Base-by-base conservation (phyloP, 2,888 invertebrate species). In the Scotopteryx bipunctaria region DNA sequence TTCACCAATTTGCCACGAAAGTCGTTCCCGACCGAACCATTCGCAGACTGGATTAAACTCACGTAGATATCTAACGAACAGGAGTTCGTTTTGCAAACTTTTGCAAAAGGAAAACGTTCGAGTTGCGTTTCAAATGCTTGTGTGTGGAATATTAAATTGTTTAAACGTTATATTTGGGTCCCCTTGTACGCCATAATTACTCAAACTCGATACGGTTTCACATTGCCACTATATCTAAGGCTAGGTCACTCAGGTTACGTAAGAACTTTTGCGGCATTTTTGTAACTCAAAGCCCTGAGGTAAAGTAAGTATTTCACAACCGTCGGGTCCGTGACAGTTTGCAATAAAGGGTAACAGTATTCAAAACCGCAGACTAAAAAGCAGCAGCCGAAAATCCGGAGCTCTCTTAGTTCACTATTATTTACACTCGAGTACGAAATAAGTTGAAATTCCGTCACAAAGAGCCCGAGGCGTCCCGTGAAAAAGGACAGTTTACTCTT, bases 21-120 rank as follows among this genome's bases (percentile, higher is more conserved):
- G 86, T 86, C 82, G 81, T 76, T 80, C 73, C 67, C 76, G 66
- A 73, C 74, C 68, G 67, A 75, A 77, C 73, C 78, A 70, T 78
- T 76, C 72, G 64, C 69, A 73, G 76, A 86, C 78, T 83, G 83
- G 81, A 86, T 88, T 89, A 88, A 88, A 81, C 89, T 88, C 89
- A 89, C 89, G 89, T 89, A 89, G 86, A 86, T 87, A 86, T 83
- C 87, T 88, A 90, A 90, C 86, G 89, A 89, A 88, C 83, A 83
- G 78, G 76, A 82, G 81, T 83, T 86, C 86, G 86, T 83, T 87
- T 85, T 82, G 78, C 76, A 86, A 54, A 87, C 86, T 89, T 88
- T 86, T 83, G 78, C 82, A 78, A 83, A 86, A 68, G 79, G 79
- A 76, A n/a, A n/a, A 81, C 83, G 85, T 86, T 86, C 79, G 84